These are phyloP conservation scores for Meleagris gallopavo DNA, from an alignment of 2,113 vertebrate genomes.

Conservation along the genomic window DNA sequence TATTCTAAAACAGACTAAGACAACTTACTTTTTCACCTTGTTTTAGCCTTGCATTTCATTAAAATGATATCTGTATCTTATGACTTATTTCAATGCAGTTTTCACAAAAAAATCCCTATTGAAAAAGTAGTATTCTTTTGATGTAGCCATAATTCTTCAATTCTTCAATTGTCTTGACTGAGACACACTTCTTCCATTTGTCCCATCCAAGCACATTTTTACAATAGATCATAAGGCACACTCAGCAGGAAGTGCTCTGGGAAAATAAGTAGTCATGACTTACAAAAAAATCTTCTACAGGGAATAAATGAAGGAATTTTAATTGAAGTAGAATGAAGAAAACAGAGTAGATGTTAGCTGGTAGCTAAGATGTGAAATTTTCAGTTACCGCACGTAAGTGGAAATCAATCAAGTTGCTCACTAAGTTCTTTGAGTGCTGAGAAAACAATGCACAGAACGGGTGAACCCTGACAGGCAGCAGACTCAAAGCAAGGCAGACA, in stretches of 20 bases:
- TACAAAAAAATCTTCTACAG: slow-evolving; percentile 31
- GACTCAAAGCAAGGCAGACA: slow-evolving; percentile 18
- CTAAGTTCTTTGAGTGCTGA: slow-evolving; percentile 32
- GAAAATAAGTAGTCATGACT: slow-evolving; percentile 40
- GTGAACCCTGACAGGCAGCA: slow-evolving; percentile 7
- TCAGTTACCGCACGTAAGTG: slow-evolving; percentile 19
- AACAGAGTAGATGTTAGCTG: slow-evolving; percentile 48
- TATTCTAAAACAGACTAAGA: neutral
- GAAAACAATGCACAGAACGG: slow-evolving; percentile 17
- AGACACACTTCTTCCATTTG: slow-evolving; percentile 12
- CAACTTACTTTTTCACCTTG: neutral
- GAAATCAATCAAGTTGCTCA: slow-evolving; percentile 64
- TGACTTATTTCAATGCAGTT: neutral
- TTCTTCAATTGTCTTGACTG: neutral
- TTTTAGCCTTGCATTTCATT: neutral
- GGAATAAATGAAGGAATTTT: slow-evolving; percentile 55
- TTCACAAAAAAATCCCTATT: neutral
- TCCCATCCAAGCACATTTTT: slow-evolving; percentile 53
- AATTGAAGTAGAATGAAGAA: slow-evolving; percentile 66
- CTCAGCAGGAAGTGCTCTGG: slow-evolving; percentile 24
- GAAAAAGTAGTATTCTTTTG: neutral
- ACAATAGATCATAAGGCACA: slow-evolving; percentile 49
- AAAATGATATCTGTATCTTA: neutral
- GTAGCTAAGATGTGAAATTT: slow-evolving; percentile 47
- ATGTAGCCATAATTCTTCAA: slow-evolving; percentile 30